Conservation (phyloP, 1,140 invertebrate species). For the Philotrypesis tridentata region DNA sequence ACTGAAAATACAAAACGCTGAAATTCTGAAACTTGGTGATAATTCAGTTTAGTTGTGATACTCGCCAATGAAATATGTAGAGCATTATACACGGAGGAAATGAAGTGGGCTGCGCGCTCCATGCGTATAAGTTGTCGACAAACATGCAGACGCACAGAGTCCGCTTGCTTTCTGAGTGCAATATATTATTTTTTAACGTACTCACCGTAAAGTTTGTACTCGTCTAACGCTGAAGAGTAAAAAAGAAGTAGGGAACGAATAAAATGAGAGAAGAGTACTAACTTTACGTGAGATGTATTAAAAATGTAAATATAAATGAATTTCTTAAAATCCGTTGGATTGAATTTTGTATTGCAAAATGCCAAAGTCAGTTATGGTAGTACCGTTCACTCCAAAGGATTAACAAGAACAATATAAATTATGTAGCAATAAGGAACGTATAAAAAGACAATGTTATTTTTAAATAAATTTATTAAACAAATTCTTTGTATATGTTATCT, state of each 20-base stretch:
- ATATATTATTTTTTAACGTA: no score
- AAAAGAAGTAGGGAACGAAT: no score
- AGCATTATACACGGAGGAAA: no score
- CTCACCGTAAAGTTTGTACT: no score
- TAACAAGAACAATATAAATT: not conserved
- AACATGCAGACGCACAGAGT: no score
- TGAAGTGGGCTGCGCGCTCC: no score
- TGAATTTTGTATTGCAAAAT: not conserved
- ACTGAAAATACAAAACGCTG: not conserved
- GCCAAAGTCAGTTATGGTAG: not conserved
- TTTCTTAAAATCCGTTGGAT: not conserved
- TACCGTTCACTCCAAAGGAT: not conserved
- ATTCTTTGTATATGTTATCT: slow-evolving; percentile 28
- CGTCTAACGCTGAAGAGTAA: no score
- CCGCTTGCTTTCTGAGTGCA: no score
- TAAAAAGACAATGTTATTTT: not conserved
- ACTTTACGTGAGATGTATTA: no score
- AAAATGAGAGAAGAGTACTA: no score
- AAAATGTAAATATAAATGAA: not conserved
- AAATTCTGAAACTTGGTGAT: not conserved
- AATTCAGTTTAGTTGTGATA: not conserved
- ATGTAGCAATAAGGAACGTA: not conserved
- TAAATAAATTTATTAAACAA: not conserved
- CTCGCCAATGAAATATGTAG: not conserved
- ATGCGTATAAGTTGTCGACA: no score